Evolutionary conservation across 2,113 vertebrate genomes (phyloP), one percentile per base, ranked within the genome.

Genomic region (Cacatua alba): DNA sequence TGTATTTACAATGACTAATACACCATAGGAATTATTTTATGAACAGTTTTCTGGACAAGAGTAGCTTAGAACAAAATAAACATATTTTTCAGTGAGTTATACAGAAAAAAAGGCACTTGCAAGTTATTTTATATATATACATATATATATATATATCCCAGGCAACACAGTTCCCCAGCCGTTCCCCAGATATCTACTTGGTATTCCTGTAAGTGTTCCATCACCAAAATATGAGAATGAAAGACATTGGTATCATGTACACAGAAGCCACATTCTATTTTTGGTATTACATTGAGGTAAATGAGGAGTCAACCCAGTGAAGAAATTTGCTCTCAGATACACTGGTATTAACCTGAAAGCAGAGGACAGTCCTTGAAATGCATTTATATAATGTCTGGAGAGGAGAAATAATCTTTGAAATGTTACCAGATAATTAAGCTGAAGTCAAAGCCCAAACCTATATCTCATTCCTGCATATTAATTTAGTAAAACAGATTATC

Each of bases 391-490:
- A 94, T 1, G 1, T 63, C 68, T 75, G 35, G 41, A 86, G 60
- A 55, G 28, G 43, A 89, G 35, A 96, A 86, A 74, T 76, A 46
- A 83, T 90, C 78, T 85, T 81, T 71, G 44, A 92, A 96, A 96
- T 88, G 68, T 19, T 85, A 85, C 41, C 33, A 90, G 33, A 60
- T 76, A 92, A 95, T 92, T 96, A 91, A 85, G 25, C 51, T 82
- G 31, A 94, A 91, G 62, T 90, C n/a, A 80, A 92, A 82, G 60
- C 68, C 72, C 68, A 83, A 80, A 81, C 48, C 65, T 76, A 72
- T 39, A 67, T 65, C n/a, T 82, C 24, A 59, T 51, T 92, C 37
- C 65, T 91, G 49, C 64, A 77, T 72, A 63, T 70, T 96, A 92
- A 95, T 93, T 86, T 77, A 79, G 49, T 92, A 62, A 86, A 94